These are phyloP conservation scores for Neotoma lepida DNA, from an alignment of 2,113 vertebrate species.

Conservation along the genomic window DNA sequence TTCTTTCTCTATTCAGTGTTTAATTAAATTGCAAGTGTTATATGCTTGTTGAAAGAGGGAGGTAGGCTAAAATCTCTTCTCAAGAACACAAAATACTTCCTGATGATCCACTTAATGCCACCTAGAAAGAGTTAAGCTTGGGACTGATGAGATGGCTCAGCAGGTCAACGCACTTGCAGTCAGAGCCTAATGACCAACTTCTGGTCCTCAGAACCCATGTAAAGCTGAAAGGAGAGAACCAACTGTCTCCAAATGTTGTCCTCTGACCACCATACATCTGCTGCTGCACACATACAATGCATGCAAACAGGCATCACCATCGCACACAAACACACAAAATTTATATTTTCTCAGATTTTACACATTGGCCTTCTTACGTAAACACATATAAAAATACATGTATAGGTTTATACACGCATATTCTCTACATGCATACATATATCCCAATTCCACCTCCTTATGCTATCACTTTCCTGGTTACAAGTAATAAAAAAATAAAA, in stretches of 20 bases:
- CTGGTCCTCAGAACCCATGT: background rate
- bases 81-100: slow-evolving; percentile 55
- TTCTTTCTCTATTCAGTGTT: slow-evolving; percentile 74
- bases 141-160: background rate
- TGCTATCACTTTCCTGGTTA: slow-evolving; percentile 62
- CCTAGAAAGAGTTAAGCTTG: background rate
- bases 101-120: slow-evolving; percentile 45
- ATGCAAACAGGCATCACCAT: background rate
- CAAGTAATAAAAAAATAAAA: slow-evolving; percentile 66
- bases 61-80: slow-evolving; percentile 65
- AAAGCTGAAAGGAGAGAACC: background rate
- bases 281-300: background rate
- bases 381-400: background rate
- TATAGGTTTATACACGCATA: background rate
- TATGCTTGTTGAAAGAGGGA: slow-evolving; percentile 75
- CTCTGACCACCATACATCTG: background rate
- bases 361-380: background rate
- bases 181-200: background rate
- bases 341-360: slow-evolving; percentile 1
- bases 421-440: background rate
- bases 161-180: background rate
- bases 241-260: background rate
- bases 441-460: slow-evolving; percentile 1
- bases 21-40: slow-evolving; percentile 79
- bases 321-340: background rate